Percentiles rank a stretch among this genome's conserved stretches.
Evolutionary conservation across 2,113 vertebrate genomes (phyloP).

Genomic region (Seriola aureovittata): DNA sequence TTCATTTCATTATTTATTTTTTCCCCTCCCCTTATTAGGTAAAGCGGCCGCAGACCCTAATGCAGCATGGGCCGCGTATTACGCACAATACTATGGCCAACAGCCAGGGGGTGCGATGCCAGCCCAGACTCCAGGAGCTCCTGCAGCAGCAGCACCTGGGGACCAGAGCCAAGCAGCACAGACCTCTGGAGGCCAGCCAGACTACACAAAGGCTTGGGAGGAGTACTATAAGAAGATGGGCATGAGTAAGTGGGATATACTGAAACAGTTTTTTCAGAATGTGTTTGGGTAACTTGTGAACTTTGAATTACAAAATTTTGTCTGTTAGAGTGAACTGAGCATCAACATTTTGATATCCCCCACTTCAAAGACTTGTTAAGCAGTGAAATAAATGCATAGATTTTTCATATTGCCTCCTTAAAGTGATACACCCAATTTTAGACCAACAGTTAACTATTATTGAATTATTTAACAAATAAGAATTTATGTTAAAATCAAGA

Average conservation of each 20-base stretch:
- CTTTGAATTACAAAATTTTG: not conserved
- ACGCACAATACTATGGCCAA: constrained; percentile 94
- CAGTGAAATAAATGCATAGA: not conserved
- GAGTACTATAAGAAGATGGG: constrained; percentile 96
- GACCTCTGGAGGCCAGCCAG: constrained; percentile 87
- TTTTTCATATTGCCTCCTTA: not conserved
- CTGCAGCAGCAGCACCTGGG: constrained; percentile 85
- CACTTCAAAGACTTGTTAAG: not conserved
- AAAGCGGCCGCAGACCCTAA: constrained; percentile 92
- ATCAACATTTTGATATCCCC: not conserved
- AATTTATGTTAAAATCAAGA: not conserved
- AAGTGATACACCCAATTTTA: not conserved
- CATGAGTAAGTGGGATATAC: constrained; percentile 73
- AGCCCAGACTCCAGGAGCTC: constrained; percentile 83
- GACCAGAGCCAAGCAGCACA: constrained; percentile 86
- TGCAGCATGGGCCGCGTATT: constrained; percentile 95
- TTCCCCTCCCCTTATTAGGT: constrained; percentile 65
- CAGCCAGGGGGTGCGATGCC: constrained; percentile 88
- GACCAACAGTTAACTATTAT: not conserved
- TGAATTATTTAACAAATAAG: not conserved
- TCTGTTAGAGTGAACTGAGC: not conserved
- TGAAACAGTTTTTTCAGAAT: not conserved
- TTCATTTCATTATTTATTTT: not conserved
- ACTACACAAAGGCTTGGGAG: constrained; percentile 96
- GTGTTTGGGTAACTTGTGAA: not conserved